Conservation (phyloP, 2,888 invertebrate genomes). For the Drosophila leonis region DNA sequence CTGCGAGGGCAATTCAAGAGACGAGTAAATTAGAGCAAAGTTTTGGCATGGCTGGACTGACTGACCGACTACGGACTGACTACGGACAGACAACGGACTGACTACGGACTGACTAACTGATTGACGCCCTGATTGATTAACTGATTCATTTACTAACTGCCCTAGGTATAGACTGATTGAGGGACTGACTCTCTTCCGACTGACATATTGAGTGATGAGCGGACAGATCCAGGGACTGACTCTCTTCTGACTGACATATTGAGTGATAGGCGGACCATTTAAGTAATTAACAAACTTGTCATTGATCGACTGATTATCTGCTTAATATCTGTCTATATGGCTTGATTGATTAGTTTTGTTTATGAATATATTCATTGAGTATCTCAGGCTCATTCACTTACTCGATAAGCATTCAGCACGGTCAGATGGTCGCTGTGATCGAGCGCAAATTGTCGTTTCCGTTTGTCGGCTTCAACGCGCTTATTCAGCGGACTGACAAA, state of each 20-base stretch:
- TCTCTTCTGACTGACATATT: too few species aligned
- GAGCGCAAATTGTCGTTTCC: constrained; percentile 91
- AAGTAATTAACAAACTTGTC: not conserved
- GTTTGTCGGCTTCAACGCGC: constrained; percentile 89
- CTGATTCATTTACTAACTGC: too few species aligned
- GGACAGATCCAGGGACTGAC: too few species aligned
- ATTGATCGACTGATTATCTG: not conserved
- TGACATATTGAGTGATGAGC: not conserved
- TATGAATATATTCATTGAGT: not conserved
- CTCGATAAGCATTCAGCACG: constrained; percentile 93
- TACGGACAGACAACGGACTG: too few species aligned
- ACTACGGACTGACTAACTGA: not conserved
- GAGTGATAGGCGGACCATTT: too few species aligned
- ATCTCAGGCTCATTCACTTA: constrained; percentile 74
- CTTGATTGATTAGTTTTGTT: not conserved
- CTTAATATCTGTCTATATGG: not conserved
- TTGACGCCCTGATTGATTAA: not conserved
- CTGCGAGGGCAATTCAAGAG: constrained; percentile 84
- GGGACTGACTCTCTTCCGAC: not conserved
- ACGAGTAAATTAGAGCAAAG: not conserved
- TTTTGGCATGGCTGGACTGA: not conserved
- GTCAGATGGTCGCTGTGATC: constrained; percentile 96
- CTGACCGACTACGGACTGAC: not conserved
- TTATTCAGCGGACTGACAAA: constrained; percentile 92
- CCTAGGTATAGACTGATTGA: not conserved